Base-by-base conservation (phyloP, 2,797 vertebrate species). In the Fistularia tabacaria region DNA sequence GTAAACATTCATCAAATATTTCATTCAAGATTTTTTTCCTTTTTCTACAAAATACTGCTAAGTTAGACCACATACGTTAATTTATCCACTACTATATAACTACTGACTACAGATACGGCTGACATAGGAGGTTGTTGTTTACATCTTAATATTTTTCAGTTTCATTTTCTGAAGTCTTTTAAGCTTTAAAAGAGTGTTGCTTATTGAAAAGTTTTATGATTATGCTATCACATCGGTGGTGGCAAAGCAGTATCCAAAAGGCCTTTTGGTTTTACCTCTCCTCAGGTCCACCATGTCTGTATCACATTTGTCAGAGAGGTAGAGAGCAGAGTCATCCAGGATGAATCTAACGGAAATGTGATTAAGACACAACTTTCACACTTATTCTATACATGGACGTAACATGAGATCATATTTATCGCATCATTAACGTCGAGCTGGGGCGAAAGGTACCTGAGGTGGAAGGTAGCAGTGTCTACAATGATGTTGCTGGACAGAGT, bases 401-500 rank as follows among this genome's bases (percentile, higher is more conserved):
- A 7, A 57, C 0, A 57, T 9, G 42, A 66, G 0, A 38, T 44
- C 15, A n/a, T 10, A 49, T 50, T 14, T 9, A 14, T 48, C 39
- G 14, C 5, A 13, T 6, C 9, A 7, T 10, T 41, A 3, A 8
- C 0, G 15, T 14, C 8, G 2, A 44, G 39, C 7, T 13, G 5
- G 40, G 45, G 25, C 49, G 10, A 51, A 6, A 8, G 38, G 47
- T 89, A 96, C 95, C 95, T 93, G 83, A 97, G 94, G 80, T 95
- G 91, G 80, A 96, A 96, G 63, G 94, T 94, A 1, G 95, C 91
- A 0, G 95, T 97, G 78, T 97, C 95, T 56, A 96, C 92, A 36
- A 96, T 92, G 62, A 97, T 96, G 64, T 97, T 97, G 68, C 94
- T 97, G 64, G 94, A 96, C 50, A 97, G 84, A 41, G 93, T 94